Base-by-base conservation (phyloP, 2,113 vertebrate species). In the Strix aluco region DNA sequence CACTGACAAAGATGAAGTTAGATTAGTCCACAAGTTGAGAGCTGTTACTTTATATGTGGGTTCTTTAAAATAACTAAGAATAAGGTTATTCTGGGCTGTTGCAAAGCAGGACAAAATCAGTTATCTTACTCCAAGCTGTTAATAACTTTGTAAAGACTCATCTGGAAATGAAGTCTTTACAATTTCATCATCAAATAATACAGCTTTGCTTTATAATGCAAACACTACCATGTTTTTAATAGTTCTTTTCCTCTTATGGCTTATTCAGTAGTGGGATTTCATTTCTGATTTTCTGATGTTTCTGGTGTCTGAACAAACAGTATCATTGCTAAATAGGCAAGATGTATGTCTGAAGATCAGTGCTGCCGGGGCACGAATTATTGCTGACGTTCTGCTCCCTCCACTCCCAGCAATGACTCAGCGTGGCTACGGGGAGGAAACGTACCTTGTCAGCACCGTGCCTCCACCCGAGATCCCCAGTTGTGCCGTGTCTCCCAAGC, bases 401-500 rank as follows among this genome's bases (percentile, higher is more conserved):
- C 62, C 88, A 0, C 66, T 69, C 47, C 11, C 89, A 98, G 98
- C 96, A 23, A 34, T 95, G 93, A 85, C 80, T 2, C 27, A 29
- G 59, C 40, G 11, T 2, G 66, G 85, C 47, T 98, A 97, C 0
- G 98, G 98, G 42, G 96, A 98, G 67, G 89, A 96, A 6, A 87
- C 29, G 2, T 93, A 96, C 11, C 52, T 97, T 17, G 20, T 98
- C 82, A 98, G 95, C 88, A 71, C 94, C 2, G 32, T 96, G 70
- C 54, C 97, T 22, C 55, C 80, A 1, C 95, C 82, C 0, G 20
- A 23, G 3, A 38, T 85, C 15, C 98, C 98, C 5, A 81, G 74
- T 6, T 99, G 99, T 42, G 86, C 61, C 19, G 95, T 99, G 59
- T 92, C 91, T 29, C 99, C 99, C 1, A 13, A 38, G 5, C 96